Conservation (phyloP, 2,888 invertebrate genomes). For the Lochmaea crataegi region DNA sequence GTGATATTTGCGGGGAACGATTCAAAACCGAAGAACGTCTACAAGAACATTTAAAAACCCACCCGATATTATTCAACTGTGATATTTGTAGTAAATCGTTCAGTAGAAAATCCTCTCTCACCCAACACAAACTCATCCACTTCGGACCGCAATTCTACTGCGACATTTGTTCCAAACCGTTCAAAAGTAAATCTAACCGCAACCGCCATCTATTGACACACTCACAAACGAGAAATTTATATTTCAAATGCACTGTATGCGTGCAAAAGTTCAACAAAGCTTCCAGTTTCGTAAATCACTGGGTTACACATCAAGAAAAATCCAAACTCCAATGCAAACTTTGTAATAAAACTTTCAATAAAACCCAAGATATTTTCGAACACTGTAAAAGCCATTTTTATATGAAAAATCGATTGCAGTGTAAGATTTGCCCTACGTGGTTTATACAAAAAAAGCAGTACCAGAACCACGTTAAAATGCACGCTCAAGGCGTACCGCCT, state of each 20-base stretch:
- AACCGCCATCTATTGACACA: conserved; percentile 21
- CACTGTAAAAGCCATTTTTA: conserved; percentile 5
- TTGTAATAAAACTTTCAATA: neutral
- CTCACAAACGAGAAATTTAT: neutral
- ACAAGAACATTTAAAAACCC: conserved; percentile 1
- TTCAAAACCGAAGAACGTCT: neutral
- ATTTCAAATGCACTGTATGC: conserved; percentile 11
- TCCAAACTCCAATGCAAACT: neutral
- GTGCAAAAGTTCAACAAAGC: conserved; percentile 6
- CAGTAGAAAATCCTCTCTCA: conserved; percentile 6
- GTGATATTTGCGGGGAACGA: conserved; percentile 5
- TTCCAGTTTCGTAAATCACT: conserved; percentile 10
- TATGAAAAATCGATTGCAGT: neutral
- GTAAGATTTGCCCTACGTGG: neutral
- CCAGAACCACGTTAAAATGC: neutral
- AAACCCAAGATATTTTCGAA: conserved; percentile 2
- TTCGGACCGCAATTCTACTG: conserved; percentile 16
- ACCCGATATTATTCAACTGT: neutral
- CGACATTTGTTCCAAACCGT: conserved; percentile 17
- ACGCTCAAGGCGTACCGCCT: neutral
- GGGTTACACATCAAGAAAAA: conserved; percentile 9
- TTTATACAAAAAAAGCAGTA: neutral
- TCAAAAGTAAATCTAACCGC: conserved; percentile 2
- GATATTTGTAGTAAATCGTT: conserved; percentile 16
- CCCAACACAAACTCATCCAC: conserved; percentile 12